These are phyloP conservation scores for Anisognathus igniventris DNA, from an alignment of 2,797 vertebrate genomes.

Conservation along the genomic window DNA sequence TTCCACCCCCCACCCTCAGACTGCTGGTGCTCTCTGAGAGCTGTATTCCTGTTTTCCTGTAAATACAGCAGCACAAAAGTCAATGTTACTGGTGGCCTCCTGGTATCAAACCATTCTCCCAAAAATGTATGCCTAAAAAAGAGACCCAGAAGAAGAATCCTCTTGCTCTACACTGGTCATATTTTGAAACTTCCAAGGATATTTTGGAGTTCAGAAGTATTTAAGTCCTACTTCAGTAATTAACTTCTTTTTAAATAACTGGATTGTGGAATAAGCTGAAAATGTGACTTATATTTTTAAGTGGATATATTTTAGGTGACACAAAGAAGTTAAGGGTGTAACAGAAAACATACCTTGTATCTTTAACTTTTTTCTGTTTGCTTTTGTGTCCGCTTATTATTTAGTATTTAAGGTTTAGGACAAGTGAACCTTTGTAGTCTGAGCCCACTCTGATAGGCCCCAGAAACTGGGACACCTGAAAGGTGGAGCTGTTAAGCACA, in stretches of 20 bases:
- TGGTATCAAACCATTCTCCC: not conserved
- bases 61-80: not conserved
- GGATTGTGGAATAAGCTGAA: not conserved
- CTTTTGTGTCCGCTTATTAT: not conserved
- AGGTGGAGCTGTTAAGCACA: not conserved
- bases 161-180: not conserved
- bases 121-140: not conserved
- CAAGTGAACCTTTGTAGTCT: not conserved
- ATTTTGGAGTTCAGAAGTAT: not conserved
- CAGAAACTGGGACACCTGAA: not conserved
- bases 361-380: not conserved
- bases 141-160: not conserved
- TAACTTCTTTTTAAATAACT: not conserved
- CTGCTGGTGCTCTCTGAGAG: not conserved
- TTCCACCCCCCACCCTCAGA: fast-evolving
- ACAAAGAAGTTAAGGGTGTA: not conserved
- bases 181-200: not conserved
- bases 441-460: not conserved
- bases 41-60: not conserved
- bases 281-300: not conserved
- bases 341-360: not conserved
- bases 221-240: not conserved
- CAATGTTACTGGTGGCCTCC: not conserved
- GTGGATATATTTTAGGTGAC: not conserved
- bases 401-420: not conserved